phyloP scores from a whole-genome alignment of 1,140 invertebrate species.

The Latrodectus geometricus region DNA sequence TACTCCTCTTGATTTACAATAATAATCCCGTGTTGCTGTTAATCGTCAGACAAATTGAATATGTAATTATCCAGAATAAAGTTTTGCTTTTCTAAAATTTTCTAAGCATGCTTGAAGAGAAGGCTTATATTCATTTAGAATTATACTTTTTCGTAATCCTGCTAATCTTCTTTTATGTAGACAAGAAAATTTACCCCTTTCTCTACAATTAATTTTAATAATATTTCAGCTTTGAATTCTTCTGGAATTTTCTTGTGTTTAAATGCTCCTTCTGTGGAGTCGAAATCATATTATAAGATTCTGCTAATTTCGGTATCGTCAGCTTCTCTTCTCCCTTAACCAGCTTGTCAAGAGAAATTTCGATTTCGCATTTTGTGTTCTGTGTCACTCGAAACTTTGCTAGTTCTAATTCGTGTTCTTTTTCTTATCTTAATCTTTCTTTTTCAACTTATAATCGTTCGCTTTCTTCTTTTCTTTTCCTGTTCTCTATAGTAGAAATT shows the following conservation, averaged over 20 bases:
- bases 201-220: conserved; percentile 1
- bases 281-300: not conserved
- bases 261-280: not conserved
- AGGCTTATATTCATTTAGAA: not conserved
- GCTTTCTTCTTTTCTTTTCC: not conserved
- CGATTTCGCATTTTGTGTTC: not conserved
- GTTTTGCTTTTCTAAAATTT: not conserved
- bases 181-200: not conserved
- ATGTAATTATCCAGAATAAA: not conserved
- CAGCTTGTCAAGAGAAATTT: not conserved
- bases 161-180: conserved; percentile 9
- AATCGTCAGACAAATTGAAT: not conserved
- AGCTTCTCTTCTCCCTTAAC: not conserved
- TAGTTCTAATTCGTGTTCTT: not conserved
- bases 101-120: not conserved
- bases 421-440: not conserved
- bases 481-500: not conserved
- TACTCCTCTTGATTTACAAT: no score
- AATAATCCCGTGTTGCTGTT: no score
- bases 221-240: not conserved
- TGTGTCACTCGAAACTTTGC: not conserved
- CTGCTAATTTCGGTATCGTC: not conserved
- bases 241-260: no score
- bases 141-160: not conserved
- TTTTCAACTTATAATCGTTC: not conserved